A percentile compares a stretch with the other conserved stretches of the same genome.
phyloP scores from a whole-genome alignment of 2,113 vertebrate genomes.

The Malurus alboscapulatus region DNA sequence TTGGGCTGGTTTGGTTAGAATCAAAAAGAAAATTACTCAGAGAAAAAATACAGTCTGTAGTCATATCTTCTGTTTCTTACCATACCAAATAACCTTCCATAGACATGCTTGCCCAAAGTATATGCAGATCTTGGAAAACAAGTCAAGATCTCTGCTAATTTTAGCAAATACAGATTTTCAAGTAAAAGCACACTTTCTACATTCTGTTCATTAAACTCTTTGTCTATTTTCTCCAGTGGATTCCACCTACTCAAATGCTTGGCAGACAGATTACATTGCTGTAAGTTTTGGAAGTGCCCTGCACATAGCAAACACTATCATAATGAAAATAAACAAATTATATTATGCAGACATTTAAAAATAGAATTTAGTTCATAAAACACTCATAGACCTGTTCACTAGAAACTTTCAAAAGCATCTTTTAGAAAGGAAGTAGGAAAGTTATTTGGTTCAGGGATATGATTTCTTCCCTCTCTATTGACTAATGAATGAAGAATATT shows the following conservation, averaged over 20 bases:
- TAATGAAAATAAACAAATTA: neutral
- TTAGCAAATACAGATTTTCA: neutral
- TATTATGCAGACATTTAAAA: neutral
- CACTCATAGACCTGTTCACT: neutral
- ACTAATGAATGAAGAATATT: neutral
- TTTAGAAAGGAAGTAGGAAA: neutral
- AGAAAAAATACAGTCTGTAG: neutral
- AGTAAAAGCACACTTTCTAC: neutral
- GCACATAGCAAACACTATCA: neutral
- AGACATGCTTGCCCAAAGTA: neutral
- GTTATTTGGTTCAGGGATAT: neutral
- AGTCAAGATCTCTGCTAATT: neutral
- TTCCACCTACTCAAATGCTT: neutral
- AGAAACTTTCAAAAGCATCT: neutral
- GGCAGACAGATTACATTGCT: neutral
- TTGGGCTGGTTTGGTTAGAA: neutral
- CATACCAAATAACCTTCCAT: neutral
- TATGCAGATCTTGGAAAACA: neutral
- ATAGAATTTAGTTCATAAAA: neutral
- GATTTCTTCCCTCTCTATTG: neutral
- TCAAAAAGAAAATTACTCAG: neutral
- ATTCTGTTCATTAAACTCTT: neutral
- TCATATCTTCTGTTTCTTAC: neutral
- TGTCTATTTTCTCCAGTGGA: neutral
- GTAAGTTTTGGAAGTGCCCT: neutral